Percentiles rank a stretch among this genome's conserved stretches.
Conservation (phyloP, 2,888 invertebrate species). For the Xestoiulus laeticollis region DNA sequence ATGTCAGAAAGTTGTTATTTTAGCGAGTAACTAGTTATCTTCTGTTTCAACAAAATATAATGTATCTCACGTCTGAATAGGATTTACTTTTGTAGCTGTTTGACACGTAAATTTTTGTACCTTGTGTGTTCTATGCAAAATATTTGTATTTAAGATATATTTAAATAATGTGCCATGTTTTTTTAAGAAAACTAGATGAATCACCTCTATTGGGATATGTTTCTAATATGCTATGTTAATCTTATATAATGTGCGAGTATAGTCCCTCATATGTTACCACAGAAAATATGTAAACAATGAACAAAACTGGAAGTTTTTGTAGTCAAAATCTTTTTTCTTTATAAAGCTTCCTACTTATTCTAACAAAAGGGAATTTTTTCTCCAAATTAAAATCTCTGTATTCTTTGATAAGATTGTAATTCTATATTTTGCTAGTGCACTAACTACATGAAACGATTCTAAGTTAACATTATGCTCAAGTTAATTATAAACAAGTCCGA, state of each 20-base stretch:
- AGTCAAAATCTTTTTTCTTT: too few relatives aligned
- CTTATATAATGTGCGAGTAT: not conserved
- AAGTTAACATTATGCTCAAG: too few relatives aligned
- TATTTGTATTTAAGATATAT: not conserved
- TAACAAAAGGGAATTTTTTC: too few relatives aligned
- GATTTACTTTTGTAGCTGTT: not conserved
- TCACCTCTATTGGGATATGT: not conserved
- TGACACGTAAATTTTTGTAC: not conserved
- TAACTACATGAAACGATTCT: too few relatives aligned
- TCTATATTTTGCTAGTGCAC: too few relatives aligned
- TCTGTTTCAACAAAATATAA: not conserved
- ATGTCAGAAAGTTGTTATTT: not conserved
- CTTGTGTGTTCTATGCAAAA: slow-evolving; percentile 15
- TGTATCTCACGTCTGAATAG: not conserved
- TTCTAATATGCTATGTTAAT: not conserved
- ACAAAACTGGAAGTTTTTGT: too few relatives aligned
- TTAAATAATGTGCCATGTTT: slow-evolving; percentile 41
- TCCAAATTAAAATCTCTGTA: too few relatives aligned
- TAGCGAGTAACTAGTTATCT: not conserved
- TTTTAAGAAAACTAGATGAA: not conserved
- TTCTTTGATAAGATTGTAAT: too few relatives aligned
- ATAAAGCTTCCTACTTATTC: too few relatives aligned
- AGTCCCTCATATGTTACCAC: not conserved
- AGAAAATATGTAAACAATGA: not conserved
- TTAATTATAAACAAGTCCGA: too few relatives aligned